Evolutionary conservation across 2,113 vertebrate genomes (phyloP).

Genomic region (Sturnira hondurensis): DNA sequence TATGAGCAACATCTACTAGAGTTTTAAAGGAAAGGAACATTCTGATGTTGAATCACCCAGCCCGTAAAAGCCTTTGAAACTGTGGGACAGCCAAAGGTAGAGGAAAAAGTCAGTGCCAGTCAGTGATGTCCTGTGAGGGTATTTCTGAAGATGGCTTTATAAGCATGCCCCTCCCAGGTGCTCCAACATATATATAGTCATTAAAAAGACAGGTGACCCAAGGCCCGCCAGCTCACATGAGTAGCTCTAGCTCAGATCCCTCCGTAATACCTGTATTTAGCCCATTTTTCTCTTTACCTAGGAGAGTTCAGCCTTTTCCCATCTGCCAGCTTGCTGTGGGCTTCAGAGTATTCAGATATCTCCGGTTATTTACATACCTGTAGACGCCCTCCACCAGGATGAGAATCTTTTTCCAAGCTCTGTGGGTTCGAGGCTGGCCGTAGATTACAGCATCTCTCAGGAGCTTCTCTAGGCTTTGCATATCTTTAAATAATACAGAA

Average conservation of each 20-base stretch:
- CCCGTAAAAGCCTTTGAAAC: neutral
- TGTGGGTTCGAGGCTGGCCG: constrained; percentile 90
- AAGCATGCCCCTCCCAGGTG: neutral
- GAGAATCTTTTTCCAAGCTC: constrained; percentile 96
- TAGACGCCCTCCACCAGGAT: constrained; percentile 96
- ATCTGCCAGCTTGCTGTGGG: neutral
- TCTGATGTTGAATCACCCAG: neutral
- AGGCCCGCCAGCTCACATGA: neutral
- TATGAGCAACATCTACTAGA: neutral
- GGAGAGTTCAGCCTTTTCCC: neutral
- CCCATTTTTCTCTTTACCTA: neutral
- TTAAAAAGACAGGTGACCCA: neutral
- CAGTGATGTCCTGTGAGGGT: neutral
- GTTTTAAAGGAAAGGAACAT: neutral
- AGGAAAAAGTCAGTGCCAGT: neutral
- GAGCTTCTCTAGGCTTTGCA: constrained; percentile 89
- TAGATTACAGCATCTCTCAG: constrained; percentile 89
- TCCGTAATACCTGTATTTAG: neutral
- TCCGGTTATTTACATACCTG: constrained; percentile 82
- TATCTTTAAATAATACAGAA: constrained; percentile 82
- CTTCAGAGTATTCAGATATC: neutral
- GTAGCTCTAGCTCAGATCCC: neutral
- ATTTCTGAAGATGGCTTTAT: neutral
- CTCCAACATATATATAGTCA: accelerated
- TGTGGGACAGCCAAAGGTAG: neutral